Evolutionary conservation across 2,888 invertebrate species (phyloP).

Genomic region (Anarsia innoxiella): DNA sequence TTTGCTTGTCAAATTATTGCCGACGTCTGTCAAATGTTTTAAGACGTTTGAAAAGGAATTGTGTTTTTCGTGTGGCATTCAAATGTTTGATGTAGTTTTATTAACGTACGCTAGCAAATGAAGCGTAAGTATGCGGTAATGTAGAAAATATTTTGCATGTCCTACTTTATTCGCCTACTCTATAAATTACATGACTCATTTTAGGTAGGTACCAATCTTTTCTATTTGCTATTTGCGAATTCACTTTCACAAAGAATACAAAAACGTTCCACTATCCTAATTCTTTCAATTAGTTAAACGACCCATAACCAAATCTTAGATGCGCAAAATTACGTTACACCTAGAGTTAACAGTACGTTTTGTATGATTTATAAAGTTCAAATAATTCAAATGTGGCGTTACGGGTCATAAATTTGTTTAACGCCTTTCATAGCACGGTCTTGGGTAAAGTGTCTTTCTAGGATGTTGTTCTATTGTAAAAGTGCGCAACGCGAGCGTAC

Average conservation of each 20-base stretch:
- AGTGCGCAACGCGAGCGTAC: conserved; percentile 37
- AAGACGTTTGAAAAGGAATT: conserved; percentile 10
- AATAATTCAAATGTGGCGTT: conserved; percentile 51
- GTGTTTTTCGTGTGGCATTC: no score
- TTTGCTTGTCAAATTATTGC: conserved; percentile 19
- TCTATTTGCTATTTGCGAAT: no score
- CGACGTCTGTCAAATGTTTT: conserved; percentile 10
- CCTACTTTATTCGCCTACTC: no score
- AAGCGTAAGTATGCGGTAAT: no score
- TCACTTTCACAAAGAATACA: no score
- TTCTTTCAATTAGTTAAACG: conserved; percentile 35
- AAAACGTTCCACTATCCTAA: neutral
- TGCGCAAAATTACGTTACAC: conserved; percentile 38
- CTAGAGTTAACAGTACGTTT: conserved; percentile 27
- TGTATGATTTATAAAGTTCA: conserved; percentile 32
- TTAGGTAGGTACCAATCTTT: no score
- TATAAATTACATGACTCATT: no score
- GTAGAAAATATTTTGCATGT: no score
- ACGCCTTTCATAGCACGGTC: conserved; percentile 40
- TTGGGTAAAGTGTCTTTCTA: conserved; percentile 35
- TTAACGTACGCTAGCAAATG: no score
- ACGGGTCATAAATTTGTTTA: conserved; percentile 59
- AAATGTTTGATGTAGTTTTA: no score
- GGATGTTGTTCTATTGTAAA: conserved; percentile 34
- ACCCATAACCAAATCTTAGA: conserved; percentile 44